Base-by-base conservation (phyloP, 2,888 invertebrate species). In the Gymnosoma rotundatum region DNA sequence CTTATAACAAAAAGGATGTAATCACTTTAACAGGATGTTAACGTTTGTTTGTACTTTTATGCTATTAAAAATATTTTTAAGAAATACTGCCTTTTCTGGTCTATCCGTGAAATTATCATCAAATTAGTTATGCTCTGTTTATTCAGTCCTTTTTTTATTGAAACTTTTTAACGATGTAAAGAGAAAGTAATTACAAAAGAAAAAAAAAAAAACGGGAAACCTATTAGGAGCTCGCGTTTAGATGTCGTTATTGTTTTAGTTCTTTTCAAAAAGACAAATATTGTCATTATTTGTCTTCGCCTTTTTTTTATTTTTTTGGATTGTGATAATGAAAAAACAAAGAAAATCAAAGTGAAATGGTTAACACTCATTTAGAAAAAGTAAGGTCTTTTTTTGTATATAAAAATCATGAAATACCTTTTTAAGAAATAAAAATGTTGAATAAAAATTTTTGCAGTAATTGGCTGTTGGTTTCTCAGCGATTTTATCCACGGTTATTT, bases 51-150 rank as follows among this genome's bases (percentile, higher is more conserved):
- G 7, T 5, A 32, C 32, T 32, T 8, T 32, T 32, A 32, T 32
- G 32, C 6, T 7, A 32, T 42, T 25, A 14, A 10, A 42, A 42
- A 42, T 42, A 12, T 42, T 10, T 42, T 32, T 5, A 14, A 14
- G 4, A 12, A 14, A 4, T 42, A 14, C 7, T 14, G 42, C 42
- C 10, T 42, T 42, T 42, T 21, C 61, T 32, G n/a, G 50, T 61
- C 20, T 58, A 50, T 66, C 50, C 25, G 50, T 60, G 16, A 42
- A 73, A 64, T 52, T 70, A 61, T 58, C 21, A 21, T 1, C 58
- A 64, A 58, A 76, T 82, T 82, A 72, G 60, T 82, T 76, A 70
- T 42, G 38, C 36, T 25, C 18, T 32, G 38, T 56, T 64, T 21
- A 75, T 14, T 25, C n/a, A 36, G 32, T 42, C 25, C 63, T 45